Conservation (phyloP, 2,888 invertebrate genomes). For the Drosophila demipolita region DNA sequence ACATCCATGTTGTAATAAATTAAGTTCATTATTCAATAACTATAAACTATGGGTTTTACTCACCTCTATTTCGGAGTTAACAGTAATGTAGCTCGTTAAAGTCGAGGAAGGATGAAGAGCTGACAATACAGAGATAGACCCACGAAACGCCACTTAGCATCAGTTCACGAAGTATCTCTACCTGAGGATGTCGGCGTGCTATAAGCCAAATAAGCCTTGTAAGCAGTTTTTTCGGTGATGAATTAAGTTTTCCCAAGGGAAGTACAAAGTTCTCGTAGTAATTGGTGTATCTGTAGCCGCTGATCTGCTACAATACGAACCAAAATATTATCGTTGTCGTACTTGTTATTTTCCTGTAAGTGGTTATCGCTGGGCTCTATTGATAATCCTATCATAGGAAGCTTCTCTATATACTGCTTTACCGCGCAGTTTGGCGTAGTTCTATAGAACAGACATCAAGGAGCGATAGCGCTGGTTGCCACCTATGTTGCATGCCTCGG, state of each 20-base stretch:
- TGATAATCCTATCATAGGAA: slow-evolving; percentile 37
- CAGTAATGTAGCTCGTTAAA: slow-evolving; percentile 64
- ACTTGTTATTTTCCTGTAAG: slow-evolving; percentile 11
- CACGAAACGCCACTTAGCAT: slow-evolving; percentile 68
- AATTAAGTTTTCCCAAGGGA: slow-evolving; percentile 69
- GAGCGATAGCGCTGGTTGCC: slow-evolving; percentile 68
- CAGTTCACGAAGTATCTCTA: slow-evolving; percentile 59
- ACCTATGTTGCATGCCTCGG: slow-evolving; percentile 55
- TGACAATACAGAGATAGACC: slow-evolving; percentile 63
- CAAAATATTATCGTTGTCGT: slow-evolving; percentile 24
- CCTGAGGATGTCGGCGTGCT: slow-evolving; percentile 56
- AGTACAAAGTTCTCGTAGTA: slow-evolving; percentile 56
- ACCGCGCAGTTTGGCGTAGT: slow-evolving; percentile 68
- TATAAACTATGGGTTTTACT: not conserved
- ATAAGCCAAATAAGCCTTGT: slow-evolving; percentile 61
- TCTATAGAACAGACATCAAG: slow-evolving; percentile 55
- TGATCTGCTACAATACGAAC: slow-evolving; percentile 59
- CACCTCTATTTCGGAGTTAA: slow-evolving; percentile 67
- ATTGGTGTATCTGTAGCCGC: slow-evolving; percentile 59
- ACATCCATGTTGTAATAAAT: slow-evolving; percentile 29
- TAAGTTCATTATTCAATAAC: not conserved
- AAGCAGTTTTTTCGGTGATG: slow-evolving; percentile 66
- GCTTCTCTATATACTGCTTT: slow-evolving; percentile 59
- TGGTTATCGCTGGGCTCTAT: slow-evolving; percentile 1
- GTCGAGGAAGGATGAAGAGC: slow-evolving; percentile 62